Percentiles rank a stretch among this genome's conserved stretches.
These are phyloP conservation scores for Anseranas semipalmata DNA, from an alignment of 2,113 vertebrate species.

Conservation along the genomic window DNA sequence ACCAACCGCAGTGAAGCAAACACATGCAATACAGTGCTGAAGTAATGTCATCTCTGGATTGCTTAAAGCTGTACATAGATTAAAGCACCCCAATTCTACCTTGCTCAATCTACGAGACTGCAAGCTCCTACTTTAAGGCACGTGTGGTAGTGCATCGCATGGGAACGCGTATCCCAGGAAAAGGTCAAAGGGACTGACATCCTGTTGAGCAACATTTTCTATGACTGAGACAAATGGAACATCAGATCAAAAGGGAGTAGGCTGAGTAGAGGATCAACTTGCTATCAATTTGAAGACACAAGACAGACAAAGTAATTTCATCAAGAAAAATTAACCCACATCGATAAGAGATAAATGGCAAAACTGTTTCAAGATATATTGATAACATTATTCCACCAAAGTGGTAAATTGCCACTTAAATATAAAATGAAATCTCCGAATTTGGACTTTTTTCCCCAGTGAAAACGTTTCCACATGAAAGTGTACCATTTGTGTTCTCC, in stretches of 20 bases:
- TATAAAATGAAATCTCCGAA: neutral
- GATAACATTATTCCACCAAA: neutral
- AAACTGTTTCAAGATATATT: neutral
- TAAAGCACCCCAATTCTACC: slow-evolving; percentile 38
- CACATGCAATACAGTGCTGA: neutral
- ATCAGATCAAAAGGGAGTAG: slow-evolving; percentile 66
- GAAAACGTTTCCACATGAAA: neutral
- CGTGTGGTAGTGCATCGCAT: neutral
- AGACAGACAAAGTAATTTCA: slow-evolving; percentile 64
- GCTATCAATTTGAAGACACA: slow-evolving; percentile 48
- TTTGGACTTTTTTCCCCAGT: neutral
- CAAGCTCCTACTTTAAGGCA: slow-evolving; percentile 43
- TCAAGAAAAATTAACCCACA: slow-evolving; percentile 56
- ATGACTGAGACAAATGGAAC: slow-evolving; percentile 57
- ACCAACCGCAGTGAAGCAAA: neutral
- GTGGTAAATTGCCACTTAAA: neutral
- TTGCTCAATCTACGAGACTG: slow-evolving; percentile 62
- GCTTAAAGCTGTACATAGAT: slow-evolving; percentile 58
- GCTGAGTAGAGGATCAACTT: slow-evolving; percentile 41
- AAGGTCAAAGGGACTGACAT: slow-evolving; percentile 67
- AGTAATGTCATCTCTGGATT: slow-evolving; percentile 8
- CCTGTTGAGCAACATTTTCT: slow-evolving; percentile 74
- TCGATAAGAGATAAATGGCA: slow-evolving; percentile 23
- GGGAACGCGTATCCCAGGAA: slow-evolving; percentile 51
- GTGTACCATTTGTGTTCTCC: neutral